phyloP scores from a whole-genome alignment of 2,113 vertebrate species.

The Chitala chitala region DNA sequence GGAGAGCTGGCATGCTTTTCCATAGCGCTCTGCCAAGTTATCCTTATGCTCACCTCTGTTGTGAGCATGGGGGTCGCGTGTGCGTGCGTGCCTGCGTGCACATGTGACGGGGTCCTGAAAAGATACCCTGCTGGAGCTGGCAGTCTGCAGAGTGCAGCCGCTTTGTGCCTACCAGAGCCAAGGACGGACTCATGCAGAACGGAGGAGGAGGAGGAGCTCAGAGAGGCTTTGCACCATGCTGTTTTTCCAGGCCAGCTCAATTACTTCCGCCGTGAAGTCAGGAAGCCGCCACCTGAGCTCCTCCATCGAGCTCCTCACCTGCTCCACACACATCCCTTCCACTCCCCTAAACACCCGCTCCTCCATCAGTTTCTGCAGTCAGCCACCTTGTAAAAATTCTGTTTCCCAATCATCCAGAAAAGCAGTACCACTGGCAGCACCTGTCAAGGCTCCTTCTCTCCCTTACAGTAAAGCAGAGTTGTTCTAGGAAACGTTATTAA shows the following conservation, averaged over 20 bases:
- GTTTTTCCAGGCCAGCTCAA: conserved; percentile 23
- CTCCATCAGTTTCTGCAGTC: background rate
- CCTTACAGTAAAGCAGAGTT: too few species aligned
- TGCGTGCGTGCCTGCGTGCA: background rate
- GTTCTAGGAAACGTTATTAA: too few species aligned
- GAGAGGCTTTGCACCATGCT: background rate
- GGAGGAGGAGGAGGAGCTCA: conserved; percentile 9
- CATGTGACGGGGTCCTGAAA: background rate
- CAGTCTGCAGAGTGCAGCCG: conserved; percentile 14
- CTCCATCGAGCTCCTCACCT: background rate
- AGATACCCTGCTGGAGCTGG: background rate
- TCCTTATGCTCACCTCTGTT: conserved; percentile 3
- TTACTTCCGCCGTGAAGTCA: conserved; percentile 9
- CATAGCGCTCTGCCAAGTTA: conserved; percentile 12
- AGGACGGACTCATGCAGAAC: conserved; percentile 29
- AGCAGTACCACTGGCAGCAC: too few species aligned
- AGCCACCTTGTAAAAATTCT: background rate
- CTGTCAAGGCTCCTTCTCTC: too few species aligned
- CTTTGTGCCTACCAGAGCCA: conserved; percentile 18
- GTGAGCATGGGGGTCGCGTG: background rate
- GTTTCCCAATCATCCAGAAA: background rate
- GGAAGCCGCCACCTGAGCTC: background rate
- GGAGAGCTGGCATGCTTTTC: conserved; percentile 37
- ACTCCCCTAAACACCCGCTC: background rate
- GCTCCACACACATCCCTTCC: background rate